Conservation (phyloP, 1,140 invertebrate species). For the Bombus balteatus region DNA sequence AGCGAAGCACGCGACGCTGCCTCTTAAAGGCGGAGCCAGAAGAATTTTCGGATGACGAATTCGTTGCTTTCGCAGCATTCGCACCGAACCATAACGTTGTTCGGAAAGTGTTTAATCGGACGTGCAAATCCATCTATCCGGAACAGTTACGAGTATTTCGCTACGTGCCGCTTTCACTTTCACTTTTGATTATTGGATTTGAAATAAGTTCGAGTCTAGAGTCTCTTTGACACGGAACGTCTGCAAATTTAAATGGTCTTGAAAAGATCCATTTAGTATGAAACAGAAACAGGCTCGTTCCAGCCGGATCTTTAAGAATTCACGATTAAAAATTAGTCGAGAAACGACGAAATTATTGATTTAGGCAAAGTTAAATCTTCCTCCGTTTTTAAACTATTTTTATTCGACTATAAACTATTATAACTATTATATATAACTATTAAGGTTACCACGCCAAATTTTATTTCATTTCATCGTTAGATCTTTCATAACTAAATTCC, state of each 20-base stretch:
- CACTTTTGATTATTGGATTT: constrained; percentile 26
- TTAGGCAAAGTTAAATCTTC: too few relatives aligned
- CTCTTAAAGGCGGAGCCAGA: constrained; percentile 45
- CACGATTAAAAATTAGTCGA: too few relatives aligned
- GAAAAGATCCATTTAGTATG: not conserved
- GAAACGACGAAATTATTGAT: too few relatives aligned
- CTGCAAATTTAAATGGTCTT: not conserved
- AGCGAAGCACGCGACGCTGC: constrained; percentile 29
- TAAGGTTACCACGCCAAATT: too few relatives aligned
- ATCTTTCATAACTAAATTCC: too few relatives aligned
- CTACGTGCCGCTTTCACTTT: constrained; percentile 7
- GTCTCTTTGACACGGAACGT: not conserved
- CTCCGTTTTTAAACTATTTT: too few relatives aligned
- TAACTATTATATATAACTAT: too few relatives aligned
- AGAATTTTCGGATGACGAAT: constrained; percentile 62
- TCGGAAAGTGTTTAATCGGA: constrained; percentile 38
- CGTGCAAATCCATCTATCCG: constrained; percentile 48
- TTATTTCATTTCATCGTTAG: too few relatives aligned
- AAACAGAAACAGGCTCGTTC: not conserved
- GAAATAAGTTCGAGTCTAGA: constrained; percentile 1
- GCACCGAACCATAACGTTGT: not conserved
- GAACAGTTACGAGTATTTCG: constrained; percentile 32
- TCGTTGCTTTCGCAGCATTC: constrained; percentile 43
- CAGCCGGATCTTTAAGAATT: not conserved
- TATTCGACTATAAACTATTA: too few relatives aligned